These are phyloP conservation scores for Phortica variegata DNA, from an alignment of 1,140 invertebrate species.

Conservation along the genomic window DNA sequence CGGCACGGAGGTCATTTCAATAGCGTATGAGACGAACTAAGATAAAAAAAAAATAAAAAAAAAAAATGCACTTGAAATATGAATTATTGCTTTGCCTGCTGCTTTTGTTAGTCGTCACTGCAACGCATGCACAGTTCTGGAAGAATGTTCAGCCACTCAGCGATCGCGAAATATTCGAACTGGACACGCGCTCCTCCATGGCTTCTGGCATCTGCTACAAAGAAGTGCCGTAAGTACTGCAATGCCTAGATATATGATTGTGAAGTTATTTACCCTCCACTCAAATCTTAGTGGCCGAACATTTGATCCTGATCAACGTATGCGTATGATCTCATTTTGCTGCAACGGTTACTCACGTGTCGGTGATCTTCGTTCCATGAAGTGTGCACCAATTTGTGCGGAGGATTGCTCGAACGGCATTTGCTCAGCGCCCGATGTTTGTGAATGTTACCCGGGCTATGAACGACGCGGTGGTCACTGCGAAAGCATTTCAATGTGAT, in stretches of 20 bases:
- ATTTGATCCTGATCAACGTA: slow-evolving; percentile 28
- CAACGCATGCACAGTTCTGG: slow-evolving; percentile 12
- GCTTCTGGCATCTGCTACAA: slow-evolving; percentile 58
- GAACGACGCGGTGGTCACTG: slow-evolving; percentile 16
- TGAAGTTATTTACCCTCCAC: neutral
- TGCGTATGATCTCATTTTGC: slow-evolving; percentile 38
- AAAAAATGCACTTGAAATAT: slow-evolving; percentile 1
- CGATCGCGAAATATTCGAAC: slow-evolving; percentile 16
- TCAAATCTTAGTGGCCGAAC: slow-evolving; percentile 23
- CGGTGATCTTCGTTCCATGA: slow-evolving; percentile 17
- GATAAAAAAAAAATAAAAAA: too few species aligned
- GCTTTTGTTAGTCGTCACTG: neutral
- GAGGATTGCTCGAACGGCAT: slow-evolving; percentile 61
- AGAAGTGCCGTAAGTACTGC: slow-evolving; percentile 60
- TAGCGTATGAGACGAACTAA: neutral
- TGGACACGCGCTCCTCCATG: slow-evolving; percentile 16
- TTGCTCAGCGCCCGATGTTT: slow-evolving; percentile 60
- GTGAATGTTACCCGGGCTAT: slow-evolving; percentile 57
- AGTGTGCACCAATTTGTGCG: slow-evolving; percentile 62
- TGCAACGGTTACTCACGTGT: slow-evolving; percentile 34
- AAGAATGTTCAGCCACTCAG: slow-evolving; percentile 4
- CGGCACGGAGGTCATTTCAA: neutral
- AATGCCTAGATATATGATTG: too few species aligned
- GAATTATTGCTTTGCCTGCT: neutral
- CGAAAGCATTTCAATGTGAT: neutral